Percentiles rank a stretch among this genome's conserved stretches.
Conservation (phyloP, 2,888 invertebrate species). For the Orthonychiurus folsomi region DNA sequence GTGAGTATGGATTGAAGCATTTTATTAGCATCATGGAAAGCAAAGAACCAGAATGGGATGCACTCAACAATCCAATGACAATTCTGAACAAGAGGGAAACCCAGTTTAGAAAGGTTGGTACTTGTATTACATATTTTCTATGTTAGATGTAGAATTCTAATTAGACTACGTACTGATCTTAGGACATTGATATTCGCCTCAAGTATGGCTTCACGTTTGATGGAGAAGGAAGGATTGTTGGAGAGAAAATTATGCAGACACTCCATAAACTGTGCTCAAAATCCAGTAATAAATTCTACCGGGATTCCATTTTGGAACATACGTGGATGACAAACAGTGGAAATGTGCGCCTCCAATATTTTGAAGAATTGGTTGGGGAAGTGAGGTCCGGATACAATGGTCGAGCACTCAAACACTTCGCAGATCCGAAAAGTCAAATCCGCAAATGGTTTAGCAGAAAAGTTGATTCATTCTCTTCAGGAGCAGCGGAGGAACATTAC, state of each 20-base stretch:
- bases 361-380: neutral
- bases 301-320: neutral
- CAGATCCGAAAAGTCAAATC: neutral
- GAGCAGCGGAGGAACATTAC: neutral
- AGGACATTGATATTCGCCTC: conserved; percentile 2
- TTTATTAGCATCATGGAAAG: no score
- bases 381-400: neutral
- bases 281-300: neutral
- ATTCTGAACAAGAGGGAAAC: neutral
- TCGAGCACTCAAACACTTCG: conserved; percentile 4
- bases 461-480: neutral
- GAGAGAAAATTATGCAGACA: neutral
- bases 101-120: neutral
- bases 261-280: neutral
- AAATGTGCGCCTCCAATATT: neutral
- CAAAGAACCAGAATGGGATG: neutral
- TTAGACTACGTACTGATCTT: no score
- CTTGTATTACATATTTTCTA: no score
- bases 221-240: neutral
- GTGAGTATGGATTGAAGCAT: no score
- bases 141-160: no score
- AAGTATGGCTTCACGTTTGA: neutral
- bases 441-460: neutral
- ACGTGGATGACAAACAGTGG: neutral
- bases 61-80: neutral